These are phyloP conservation scores for Cacatua alba DNA, from an alignment of 2,113 vertebrate species.

Conservation along the genomic window DNA sequence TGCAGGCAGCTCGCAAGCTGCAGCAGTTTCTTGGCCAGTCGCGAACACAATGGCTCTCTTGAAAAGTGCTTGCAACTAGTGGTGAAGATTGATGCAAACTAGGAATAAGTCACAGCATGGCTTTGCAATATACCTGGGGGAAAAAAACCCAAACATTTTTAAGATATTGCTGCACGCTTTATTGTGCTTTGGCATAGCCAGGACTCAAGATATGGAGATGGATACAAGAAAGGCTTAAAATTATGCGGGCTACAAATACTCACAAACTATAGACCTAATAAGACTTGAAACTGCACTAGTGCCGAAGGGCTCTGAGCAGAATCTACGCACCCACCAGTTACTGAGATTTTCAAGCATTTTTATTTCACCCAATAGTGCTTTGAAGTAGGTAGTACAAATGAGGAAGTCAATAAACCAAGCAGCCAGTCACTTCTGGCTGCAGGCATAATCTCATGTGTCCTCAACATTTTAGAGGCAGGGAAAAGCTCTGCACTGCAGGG, in stretches of 20 bases:
- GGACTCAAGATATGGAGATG: background rate
- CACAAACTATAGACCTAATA: background rate
- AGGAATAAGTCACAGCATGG: background rate
- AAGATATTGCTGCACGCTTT: background rate
- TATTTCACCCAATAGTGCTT: background rate
- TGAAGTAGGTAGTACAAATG: background rate
- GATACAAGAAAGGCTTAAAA: background rate
- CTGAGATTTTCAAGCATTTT: background rate
- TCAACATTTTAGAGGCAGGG: background rate
- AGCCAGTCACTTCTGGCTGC: background rate
- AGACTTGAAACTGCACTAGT: background rate
- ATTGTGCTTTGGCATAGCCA: background rate
- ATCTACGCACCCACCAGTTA: background rate
- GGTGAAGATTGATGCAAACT: background rate
- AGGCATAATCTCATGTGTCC: background rate
- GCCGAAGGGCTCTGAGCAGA: background rate
- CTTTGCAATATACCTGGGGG: background rate
- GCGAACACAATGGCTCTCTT: background rate
- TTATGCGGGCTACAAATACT: background rate
- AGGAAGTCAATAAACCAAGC: background rate
- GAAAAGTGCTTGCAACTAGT: background rate
- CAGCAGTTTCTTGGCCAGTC: rapidly evolving
- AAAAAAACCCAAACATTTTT: background rate
- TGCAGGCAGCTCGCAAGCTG: background rate
- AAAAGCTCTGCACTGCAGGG: background rate